A percentile compares a stretch with the other conserved stretches of the same genome.
phyloP scores from a whole-genome alignment of 30 jellyfish, hydroid and myxozoan genomes.

The Turritopsis dohrnii region DNA sequence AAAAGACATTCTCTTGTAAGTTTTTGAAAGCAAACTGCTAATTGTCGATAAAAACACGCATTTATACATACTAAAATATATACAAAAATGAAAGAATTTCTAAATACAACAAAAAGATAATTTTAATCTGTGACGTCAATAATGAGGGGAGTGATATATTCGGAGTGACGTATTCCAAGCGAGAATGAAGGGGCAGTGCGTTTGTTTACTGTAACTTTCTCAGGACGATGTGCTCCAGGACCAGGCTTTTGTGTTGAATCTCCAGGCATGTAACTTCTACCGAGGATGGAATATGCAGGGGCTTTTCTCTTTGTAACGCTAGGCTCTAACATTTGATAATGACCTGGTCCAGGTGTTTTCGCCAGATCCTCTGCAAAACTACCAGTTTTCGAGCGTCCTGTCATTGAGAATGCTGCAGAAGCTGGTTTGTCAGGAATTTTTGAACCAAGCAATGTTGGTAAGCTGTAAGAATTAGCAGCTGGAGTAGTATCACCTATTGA shows the following conservation, averaged over 20 bases:
- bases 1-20: background rate
- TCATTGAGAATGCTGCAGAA: slow-evolving; percentile 98
- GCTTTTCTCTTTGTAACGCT: slow-evolving; percentile 55
- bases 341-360: slow-evolving; percentile 99
- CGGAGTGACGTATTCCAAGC: slow-evolving; percentile 97
- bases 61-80: background rate
- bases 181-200: slow-evolving; percentile 97
- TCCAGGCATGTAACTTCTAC: slow-evolving; percentile 97
- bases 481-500: slow-evolving; percentile 93
- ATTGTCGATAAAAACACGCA: background rate
- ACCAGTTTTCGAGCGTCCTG: slow-evolving; percentile 95
- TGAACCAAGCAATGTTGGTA: slow-evolving; percentile 83
- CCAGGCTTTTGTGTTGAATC: slow-evolving; percentile 99
- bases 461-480: slow-evolving; percentile 79
- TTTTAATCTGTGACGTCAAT: slow-evolving; percentile 78
- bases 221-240: slow-evolving; percentile 99
- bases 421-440: slow-evolving; percentile 87
- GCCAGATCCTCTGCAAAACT: slow-evolving; percentile 97
- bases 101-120: background rate
- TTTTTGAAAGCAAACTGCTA: background rate
- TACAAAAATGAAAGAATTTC: background rate
- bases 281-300: slow-evolving; percentile 90
- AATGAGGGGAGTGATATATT: slow-evolving; percentile 89
- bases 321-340: slow-evolving; percentile 82
- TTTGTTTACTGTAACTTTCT: slow-evolving; percentile 60